Conservation (phyloP, 2,888 invertebrate genomes). For the Eupithecia tripunctaria region DNA sequence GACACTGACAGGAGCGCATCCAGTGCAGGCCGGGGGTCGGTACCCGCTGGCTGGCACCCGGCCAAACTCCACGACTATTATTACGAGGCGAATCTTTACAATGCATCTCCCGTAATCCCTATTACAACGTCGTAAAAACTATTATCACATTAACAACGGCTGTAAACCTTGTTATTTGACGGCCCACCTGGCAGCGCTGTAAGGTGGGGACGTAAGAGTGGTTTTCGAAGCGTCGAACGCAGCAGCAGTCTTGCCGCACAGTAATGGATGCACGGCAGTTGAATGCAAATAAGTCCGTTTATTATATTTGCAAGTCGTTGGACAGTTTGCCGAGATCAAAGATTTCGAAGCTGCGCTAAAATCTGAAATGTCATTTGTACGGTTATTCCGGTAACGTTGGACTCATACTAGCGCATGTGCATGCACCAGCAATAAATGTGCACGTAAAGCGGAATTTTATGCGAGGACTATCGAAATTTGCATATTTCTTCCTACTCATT, state of each 20-base stretch:
- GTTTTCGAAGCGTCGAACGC: slow-evolving; percentile 23
- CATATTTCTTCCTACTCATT: slow-evolving; percentile 27
- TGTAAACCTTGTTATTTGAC: slow-evolving; percentile 21
- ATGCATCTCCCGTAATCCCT: slow-evolving; percentile 43
- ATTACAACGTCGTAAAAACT: slow-evolving; percentile 44
- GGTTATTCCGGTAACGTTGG: slow-evolving; percentile 33
- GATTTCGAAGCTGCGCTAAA: slow-evolving; percentile 47
- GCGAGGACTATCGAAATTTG: slow-evolving; percentile 30
- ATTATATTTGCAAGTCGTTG: slow-evolving; percentile 53
- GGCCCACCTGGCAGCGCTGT: slow-evolving; percentile 39
- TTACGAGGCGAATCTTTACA: slow-evolving; percentile 45
- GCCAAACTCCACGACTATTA: slow-evolving; percentile 58
- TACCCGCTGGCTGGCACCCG: slow-evolving; percentile 58
- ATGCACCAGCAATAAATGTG: slow-evolving; percentile 23
- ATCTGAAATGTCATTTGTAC: slow-evolving; percentile 49
- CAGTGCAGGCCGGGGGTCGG: slow-evolving; percentile 55
- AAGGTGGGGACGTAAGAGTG: slow-evolving; percentile 42
- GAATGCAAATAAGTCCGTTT: slow-evolving; percentile 58
- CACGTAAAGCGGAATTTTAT: slow-evolving; percentile 27
- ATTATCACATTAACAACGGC: slow-evolving; percentile 40
- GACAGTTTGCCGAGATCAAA: slow-evolving; percentile 55
- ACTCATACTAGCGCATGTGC: slow-evolving; percentile 28
- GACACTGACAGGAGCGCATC: slow-evolving; percentile 43
- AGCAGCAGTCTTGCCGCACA: slow-evolving; percentile 27
- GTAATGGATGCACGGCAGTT: slow-evolving; percentile 61